A percentile compares a stretch with the other conserved stretches of the same genome.
These are phyloP conservation scores for Atherinomorus stipes DNA, from an alignment of 2,113 vertebrate genomes.

Conservation along the genomic window DNA sequence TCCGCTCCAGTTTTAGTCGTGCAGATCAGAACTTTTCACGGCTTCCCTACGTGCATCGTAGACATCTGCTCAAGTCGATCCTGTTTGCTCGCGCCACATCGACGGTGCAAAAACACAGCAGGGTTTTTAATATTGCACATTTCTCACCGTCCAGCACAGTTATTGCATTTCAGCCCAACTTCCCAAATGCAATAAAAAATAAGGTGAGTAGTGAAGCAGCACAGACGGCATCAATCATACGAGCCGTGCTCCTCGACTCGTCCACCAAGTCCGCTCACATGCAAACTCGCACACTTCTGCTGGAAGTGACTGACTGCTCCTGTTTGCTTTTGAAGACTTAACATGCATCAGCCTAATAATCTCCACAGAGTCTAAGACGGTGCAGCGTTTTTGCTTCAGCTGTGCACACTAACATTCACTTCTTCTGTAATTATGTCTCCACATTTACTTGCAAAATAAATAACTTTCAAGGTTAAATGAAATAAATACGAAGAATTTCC, in stretches of 20 bases:
- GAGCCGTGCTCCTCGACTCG: slow-evolving; percentile 32
- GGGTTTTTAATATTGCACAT: slow-evolving; percentile 8
- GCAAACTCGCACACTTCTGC: neutral
- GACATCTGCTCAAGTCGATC: too few relatives aligned
- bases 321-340: neutral
- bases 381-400: too few relatives aligned
- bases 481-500: too few relatives aligned
- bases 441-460: too few relatives aligned
- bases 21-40: neutral
- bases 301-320: neutral
- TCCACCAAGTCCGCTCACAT: slow-evolving; percentile 49
- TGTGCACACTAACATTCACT: too few relatives aligned
- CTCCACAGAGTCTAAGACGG: too few relatives aligned
- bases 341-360: too few relatives aligned
- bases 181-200: slow-evolving; percentile 52
- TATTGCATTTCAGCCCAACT: slow-evolving; percentile 42
- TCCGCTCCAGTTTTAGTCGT: too few relatives aligned
- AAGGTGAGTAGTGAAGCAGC: slow-evolving; percentile 15
- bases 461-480: too few relatives aligned
- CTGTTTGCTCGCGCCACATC: too few relatives aligned
- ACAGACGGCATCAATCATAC: slow-evolving; percentile 10
- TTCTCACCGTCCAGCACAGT: slow-evolving; percentile 8
- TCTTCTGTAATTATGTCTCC: too few relatives aligned
- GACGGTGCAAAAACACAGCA: neutral
- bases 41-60: too few relatives aligned